These are phyloP conservation scores for Mellilla xanthometata DNA, from an alignment of 2,888 invertebrate genomes.

Conservation along the genomic window DNA sequence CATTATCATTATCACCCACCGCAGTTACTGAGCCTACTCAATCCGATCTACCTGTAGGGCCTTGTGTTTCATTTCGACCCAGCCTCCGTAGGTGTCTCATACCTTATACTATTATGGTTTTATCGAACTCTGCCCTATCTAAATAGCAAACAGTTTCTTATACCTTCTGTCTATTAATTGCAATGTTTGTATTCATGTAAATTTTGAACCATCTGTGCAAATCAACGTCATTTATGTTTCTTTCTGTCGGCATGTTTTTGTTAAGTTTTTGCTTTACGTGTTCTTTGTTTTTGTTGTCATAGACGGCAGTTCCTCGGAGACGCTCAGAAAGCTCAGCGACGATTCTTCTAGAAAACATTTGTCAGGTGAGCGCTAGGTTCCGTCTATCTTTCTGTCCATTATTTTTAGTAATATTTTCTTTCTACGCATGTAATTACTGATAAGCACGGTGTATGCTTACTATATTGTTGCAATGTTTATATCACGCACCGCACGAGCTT, in stretches of 20 bases:
- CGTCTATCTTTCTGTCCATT: slow-evolving; percentile 1
- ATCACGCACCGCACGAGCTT: slow-evolving; percentile 30
- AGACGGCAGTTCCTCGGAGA: slow-evolving; percentile 78
- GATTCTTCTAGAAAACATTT: slow-evolving; percentile 80
- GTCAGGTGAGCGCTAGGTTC: slow-evolving; percentile 65
- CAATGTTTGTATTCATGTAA: slow-evolving; percentile 38
- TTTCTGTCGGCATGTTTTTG: slow-evolving; percentile 64
- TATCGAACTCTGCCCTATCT: slow-evolving; percentile 49
- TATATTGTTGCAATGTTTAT: slow-evolving; percentile 30
- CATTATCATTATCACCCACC: slow-evolving; percentile 49
- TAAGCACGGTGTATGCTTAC: slow-evolving; percentile 63
- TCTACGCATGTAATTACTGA: slow-evolving; percentile 52
- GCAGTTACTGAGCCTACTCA: slow-evolving; percentile 52
- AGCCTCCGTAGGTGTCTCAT: slow-evolving; percentile 40
- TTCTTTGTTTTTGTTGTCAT: slow-evolving; percentile 74
- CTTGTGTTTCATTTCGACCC: slow-evolving; percentile 34
- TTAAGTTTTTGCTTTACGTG: slow-evolving; percentile 74
- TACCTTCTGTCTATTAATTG: slow-evolving; percentile 39
- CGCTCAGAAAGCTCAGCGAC: slow-evolving; percentile 76
- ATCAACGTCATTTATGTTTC: slow-evolving; percentile 39
- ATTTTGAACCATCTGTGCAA: slow-evolving; percentile 38
- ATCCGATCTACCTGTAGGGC: slow-evolving; percentile 48
- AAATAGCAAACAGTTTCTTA: slow-evolving; percentile 25
- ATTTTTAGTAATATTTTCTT: not conserved
- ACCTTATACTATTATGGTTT: slow-evolving; percentile 37